These are phyloP conservation scores for Lepidocolaptes lacrymiger DNA, from an alignment of 2,797 vertebrate species.

Conservation along the genomic window DNA sequence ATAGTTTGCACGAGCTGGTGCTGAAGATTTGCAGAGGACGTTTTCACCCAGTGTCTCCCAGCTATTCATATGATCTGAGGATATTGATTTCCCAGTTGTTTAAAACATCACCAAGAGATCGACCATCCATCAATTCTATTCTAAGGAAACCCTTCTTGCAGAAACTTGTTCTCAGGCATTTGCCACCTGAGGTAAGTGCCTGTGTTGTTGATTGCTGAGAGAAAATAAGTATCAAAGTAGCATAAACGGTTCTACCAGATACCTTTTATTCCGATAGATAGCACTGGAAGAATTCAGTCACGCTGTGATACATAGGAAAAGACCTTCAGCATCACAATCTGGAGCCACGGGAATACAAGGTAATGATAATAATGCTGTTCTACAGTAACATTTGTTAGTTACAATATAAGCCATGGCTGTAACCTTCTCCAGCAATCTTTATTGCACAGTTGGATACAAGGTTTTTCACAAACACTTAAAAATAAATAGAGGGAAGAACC, in stretches of 20 bases:
- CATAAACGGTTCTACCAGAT: background rate
- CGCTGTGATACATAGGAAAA: slow-evolving; percentile 37
- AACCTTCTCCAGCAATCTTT: background rate
- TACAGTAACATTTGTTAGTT: background rate
- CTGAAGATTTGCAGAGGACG: slow-evolving; percentile 88
- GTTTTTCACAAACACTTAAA: background rate
- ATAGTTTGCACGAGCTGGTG: slow-evolving; percentile 85
- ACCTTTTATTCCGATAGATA: slow-evolving; percentile 61
- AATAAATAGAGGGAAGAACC: background rate
- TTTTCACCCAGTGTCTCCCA: slow-evolving; percentile 80
- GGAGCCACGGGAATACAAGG: slow-evolving; percentile 36
- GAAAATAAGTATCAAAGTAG: background rate
- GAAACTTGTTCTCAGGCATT: slow-evolving; percentile 77
- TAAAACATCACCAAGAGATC: slow-evolving; percentile 84
- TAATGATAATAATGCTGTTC: background rate
- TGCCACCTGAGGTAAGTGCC: slow-evolving; percentile 81
- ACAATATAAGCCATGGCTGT: background rate
- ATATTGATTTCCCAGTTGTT: slow-evolving; percentile 86
- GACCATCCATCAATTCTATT: slow-evolving; percentile 88
- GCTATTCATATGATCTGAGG: slow-evolving; percentile 83
- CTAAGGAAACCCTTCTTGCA: slow-evolving; percentile 84
- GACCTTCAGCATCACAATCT: background rate
- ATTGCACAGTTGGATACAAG: background rate
- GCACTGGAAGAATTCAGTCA: slow-evolving; percentile 78
- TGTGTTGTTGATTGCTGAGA: background rate